Base-by-base conservation (phyloP, 2,113 vertebrate genomes). In the Vicugna pacos region DNA sequence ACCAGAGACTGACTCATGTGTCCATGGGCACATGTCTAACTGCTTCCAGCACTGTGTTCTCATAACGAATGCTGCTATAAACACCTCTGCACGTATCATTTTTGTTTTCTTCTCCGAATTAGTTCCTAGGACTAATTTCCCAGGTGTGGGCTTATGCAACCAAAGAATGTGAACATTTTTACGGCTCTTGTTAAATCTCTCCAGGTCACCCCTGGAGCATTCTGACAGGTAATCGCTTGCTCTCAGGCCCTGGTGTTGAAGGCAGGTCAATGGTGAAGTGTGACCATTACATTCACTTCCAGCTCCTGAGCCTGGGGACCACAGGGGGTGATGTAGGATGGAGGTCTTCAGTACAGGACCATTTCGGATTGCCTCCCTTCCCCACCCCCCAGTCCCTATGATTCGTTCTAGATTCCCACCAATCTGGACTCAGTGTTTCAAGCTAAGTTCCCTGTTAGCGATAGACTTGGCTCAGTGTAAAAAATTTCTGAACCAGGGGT, bases 291-390 rank as follows among this genome's bases (percentile, higher is more conserved):
- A 56, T 19, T 93, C 52, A 32, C 38, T 89, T 65, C 81, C 35
- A 75, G 73, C n/a, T 13, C 5, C 50, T 6, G 60, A 65, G 48
- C 58, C 62, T 48, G 82, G 65, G 48, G 77, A 60, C 42, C 1
- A 2, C 0, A 8, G n/a, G 35, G 65, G 15, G 14, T 3, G 7
- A 38, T 0, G 22, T 16, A 70, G 1, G 38, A 58, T 35, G 1
- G 2, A 24, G 75, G 82, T 16, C 20, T 42, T 62, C 13, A 32
- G 56, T 8, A 24, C 35, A 1, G 12, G 22, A 35, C 42, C 12
- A 4, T 35, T 58, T n/a, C 24, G 30, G 77, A 12, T 35, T 1
- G 64, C 64, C 19, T 64, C 56, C 38, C 75, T 35, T 13, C 3
- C 64, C 19, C 52, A 69, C 38, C 8, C 5, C 17, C 28, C 32